Conservation (phyloP, 2,797 vertebrate genomes). For the Rhabdophis nuchalis region DNA sequence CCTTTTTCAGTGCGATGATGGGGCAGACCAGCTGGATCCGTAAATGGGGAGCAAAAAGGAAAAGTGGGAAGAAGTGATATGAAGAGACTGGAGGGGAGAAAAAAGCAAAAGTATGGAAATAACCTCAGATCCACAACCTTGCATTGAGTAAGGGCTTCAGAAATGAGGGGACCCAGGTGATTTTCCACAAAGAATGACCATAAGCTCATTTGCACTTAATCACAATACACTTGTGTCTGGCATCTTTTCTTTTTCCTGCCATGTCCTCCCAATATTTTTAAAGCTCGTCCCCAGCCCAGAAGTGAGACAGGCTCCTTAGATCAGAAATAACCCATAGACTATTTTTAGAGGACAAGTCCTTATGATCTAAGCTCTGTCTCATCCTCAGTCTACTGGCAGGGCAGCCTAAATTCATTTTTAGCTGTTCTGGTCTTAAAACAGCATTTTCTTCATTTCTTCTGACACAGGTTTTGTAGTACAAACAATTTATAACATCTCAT, state of each 20-base stretch:
- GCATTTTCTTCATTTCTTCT: background rate
- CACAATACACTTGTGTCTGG: background rate
- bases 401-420: background rate
- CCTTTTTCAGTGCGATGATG: slow-evolving; percentile 35
- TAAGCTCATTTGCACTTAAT: background rate
- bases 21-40: background rate
- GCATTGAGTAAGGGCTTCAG: background rate
- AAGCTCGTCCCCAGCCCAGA: background rate
- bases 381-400: background rate
- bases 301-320: background rate
- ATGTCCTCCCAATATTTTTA: background rate
- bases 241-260: background rate
- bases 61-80: background rate
- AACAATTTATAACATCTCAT: background rate
- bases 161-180: background rate
- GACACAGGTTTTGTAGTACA: background rate
- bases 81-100: background rate
- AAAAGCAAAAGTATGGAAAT: background rate
- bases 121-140: background rate
- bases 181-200: background rate
- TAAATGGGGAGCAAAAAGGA: background rate
- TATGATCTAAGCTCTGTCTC: background rate
- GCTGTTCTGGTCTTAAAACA: background rate
- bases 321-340: background rate
- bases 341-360: background rate